Percentiles rank a stretch among this genome's conserved stretches.
Conservation (phyloP, 2,888 invertebrate genomes). For the Leptinotarsa peninsularis region DNA sequence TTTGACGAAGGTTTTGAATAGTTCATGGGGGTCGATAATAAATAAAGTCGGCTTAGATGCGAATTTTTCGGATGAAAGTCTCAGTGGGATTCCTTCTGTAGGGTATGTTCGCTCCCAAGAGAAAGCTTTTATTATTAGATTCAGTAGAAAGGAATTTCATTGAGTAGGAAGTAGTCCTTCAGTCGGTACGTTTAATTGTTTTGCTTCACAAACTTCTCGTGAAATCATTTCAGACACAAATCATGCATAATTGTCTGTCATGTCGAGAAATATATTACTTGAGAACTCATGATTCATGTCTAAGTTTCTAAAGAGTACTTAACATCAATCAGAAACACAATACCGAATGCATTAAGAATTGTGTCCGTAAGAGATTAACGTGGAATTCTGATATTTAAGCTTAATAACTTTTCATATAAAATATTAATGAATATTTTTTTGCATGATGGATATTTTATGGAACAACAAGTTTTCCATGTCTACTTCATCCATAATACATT, state of each 20-base stretch:
- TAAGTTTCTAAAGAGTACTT: not conserved
- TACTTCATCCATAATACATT: no score
- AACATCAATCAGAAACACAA: no score
- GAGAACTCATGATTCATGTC: not conserved
- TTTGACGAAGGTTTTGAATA: not conserved
- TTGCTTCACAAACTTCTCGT: not conserved
- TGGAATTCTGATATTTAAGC: not conserved
- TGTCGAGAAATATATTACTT: not conserved
- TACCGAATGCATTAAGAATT: no score
- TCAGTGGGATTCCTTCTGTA: constrained; percentile 1
- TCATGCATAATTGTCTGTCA: not conserved
- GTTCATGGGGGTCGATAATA: not conserved
- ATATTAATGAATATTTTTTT: not conserved
- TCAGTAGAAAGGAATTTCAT: not conserved
- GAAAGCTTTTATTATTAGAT: not conserved
- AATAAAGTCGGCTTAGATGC: not conserved
- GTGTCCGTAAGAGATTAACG: not conserved
- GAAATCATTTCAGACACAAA: not conserved
- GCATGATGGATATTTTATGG: not conserved
- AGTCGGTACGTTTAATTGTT: not conserved
- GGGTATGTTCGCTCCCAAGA: not conserved
- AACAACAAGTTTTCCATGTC: not conserved
- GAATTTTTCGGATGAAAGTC: not conserved
- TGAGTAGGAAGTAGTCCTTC: not conserved
- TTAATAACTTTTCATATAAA: not conserved